Evolutionary conservation across 2,797 vertebrate species (phyloP).

Genomic region (Sebastes variabilis): DNA sequence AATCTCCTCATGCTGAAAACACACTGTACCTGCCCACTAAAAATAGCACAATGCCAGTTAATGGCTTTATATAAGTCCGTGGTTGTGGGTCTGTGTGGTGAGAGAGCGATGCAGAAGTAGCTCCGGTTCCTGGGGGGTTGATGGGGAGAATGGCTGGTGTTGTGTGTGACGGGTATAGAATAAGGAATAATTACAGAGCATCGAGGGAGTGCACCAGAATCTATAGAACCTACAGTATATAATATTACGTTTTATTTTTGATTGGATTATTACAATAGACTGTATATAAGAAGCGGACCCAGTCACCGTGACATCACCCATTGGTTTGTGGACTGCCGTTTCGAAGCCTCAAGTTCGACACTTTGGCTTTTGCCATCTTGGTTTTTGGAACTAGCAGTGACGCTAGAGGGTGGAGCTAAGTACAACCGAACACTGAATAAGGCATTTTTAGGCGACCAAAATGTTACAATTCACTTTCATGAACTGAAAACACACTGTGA

Average conservation of each 20-base stretch:
- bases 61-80: slow-evolving; percentile 79
- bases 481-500: too few species aligned
- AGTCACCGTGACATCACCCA: rapidly evolving
- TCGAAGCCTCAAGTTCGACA: too few species aligned
- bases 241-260: background rate
- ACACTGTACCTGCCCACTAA: slow-evolving; percentile 68
- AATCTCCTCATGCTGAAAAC: slow-evolving; percentile 55
- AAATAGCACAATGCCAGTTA: slow-evolving; percentile 71
- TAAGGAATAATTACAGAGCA: background rate
- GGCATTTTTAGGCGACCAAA: too few species aligned
- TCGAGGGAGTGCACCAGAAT: background rate
- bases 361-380: too few species aligned
- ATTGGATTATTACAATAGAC: background rate
- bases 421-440: too few species aligned
- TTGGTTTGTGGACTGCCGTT: too few species aligned
- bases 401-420: too few species aligned
- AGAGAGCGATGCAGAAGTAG: slow-evolving; percentile 40
- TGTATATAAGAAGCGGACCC: too few species aligned
- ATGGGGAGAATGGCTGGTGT: slow-evolving; percentile 11
- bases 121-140: slow-evolving; percentile 47
- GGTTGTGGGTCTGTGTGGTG: slow-evolving; percentile 47
- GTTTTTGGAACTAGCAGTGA: too few species aligned
- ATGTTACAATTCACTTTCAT: too few species aligned
- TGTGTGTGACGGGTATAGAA: background rate
- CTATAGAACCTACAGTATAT: background rate